Evolutionary conservation across 2,797 vertebrate species (phyloP).

Genomic region (Sebastes diaconus): DNA sequence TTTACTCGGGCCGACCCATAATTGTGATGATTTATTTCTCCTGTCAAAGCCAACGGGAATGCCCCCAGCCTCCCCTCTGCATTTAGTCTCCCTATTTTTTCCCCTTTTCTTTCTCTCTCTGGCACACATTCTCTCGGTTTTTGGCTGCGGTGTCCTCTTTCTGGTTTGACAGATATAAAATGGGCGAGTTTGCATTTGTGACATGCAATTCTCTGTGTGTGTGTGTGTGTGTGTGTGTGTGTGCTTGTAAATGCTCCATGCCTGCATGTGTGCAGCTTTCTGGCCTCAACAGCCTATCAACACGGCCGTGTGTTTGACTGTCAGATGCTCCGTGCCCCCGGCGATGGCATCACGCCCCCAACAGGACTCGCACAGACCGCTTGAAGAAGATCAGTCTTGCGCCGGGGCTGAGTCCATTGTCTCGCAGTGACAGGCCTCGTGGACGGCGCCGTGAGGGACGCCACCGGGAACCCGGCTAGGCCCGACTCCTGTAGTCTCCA

Average conservation of each 20-base stretch:
- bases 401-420: slow-evolving; percentile 43
- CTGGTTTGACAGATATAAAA: slow-evolving; percentile 25
- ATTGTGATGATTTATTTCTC: slow-evolving; percentile 80
- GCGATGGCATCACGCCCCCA: slow-evolving; percentile 51
- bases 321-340: slow-evolving; percentile 60
- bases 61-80: slow-evolving; percentile 32
- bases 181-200: slow-evolving; percentile 13
- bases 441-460: slow-evolving; percentile 40
- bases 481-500: slow-evolving; percentile 37
- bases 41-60: slow-evolving; percentile 68
- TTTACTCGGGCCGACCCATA: slow-evolving; percentile 71
- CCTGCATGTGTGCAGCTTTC: slow-evolving; percentile 8
- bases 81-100: slow-evolving; percentile 9
- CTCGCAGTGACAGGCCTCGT: slow-evolving; percentile 49
- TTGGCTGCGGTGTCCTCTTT: slow-evolving; percentile 4
- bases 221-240: too few species aligned
- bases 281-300: slow-evolving; percentile 33
- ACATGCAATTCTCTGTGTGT: not conserved
- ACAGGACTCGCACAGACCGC: slow-evolving; percentile 41
- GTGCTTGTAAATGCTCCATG: slow-evolving; percentile 15
- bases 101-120: slow-evolving; percentile 12
- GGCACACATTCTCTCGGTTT: not conserved
- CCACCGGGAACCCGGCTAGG: slow-evolving; percentile 28
- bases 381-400: slow-evolving; percentile 32
- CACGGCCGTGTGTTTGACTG: slow-evolving; percentile 26